Evolutionary conservation across 2,888 invertebrate genomes (phyloP).

Genomic region (Pterostichus madidus): DNA sequence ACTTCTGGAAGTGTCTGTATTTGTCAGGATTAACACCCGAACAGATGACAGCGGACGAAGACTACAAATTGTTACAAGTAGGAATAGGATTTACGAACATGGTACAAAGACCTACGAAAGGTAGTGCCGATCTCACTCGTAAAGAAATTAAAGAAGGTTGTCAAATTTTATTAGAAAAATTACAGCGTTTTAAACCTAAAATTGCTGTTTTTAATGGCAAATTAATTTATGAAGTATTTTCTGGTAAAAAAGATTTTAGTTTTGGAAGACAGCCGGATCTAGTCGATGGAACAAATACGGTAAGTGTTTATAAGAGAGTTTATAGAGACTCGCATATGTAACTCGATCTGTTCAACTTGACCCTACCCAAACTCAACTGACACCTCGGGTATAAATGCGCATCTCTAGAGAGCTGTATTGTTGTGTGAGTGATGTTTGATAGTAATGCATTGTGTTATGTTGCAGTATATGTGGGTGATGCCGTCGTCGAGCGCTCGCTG

Average conservation of each 20-base stretch:
- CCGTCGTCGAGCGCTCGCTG: conserved; percentile 98
- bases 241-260: conserved; percentile 97
- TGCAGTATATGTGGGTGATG: conserved; percentile 98
- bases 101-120: conserved; percentile 96
- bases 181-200: conserved; percentile 95
- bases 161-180: conserved; percentile 91
- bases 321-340: too few species aligned
- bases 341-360: too few species aligned
- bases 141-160: conserved; percentile 97
- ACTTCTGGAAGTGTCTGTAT: conserved; percentile 99
- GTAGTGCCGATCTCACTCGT: conserved; percentile 95
- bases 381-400: too few species aligned
- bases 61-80: conserved; percentile 93
- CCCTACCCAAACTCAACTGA: too few species aligned
- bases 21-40: conserved; percentile 95
- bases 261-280: conserved; percentile 97
- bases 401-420: background rate
- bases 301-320: conserved; percentile 78
- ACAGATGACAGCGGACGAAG: conserved; percentile 97
- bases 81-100: conserved; percentile 99
- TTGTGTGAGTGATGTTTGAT: background rate
- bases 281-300: conserved; percentile 96
- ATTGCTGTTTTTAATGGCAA: conserved; percentile 99
- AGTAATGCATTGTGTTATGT: conserved; percentile 5
- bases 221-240: conserved; percentile 98